Percentiles rank a stretch among this genome's conserved stretches.
These are phyloP conservation scores for Anastatus disparis DNA, from an alignment of 1,140 invertebrate species.

Conservation along the genomic window DNA sequence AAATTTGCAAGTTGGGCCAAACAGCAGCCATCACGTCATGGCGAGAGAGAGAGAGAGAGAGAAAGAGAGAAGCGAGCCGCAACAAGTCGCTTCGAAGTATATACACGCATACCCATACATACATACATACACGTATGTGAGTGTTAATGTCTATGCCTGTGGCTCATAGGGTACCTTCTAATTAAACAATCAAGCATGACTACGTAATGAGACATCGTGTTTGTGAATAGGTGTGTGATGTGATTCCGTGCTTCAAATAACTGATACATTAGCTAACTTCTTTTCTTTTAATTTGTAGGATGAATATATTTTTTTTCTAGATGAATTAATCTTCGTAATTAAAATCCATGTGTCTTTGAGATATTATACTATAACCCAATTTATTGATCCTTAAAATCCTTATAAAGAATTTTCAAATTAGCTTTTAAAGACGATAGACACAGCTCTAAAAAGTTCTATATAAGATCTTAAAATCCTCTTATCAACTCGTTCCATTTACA, in stretches of 20 bases:
- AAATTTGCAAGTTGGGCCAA: conserved; percentile 48
- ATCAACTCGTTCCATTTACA: neutral
- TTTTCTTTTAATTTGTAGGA: no score
- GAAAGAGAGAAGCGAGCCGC: neutral
- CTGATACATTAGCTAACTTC: no score
- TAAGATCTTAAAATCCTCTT: conserved; percentile 11
- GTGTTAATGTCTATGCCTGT: neutral
- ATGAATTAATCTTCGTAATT: no score
- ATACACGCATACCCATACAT: neutral
- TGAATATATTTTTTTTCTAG: no score
- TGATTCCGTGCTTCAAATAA: no score
- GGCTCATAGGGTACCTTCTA: conserved; percentile 8
- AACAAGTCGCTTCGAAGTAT: conserved; percentile 29
- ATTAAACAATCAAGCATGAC: conserved; percentile 31
- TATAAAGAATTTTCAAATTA: no score
- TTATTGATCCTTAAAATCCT: no score
- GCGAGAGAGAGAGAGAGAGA: neutral
- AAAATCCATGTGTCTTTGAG: no score
- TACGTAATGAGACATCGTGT: neutral
- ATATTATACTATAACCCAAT: no score
- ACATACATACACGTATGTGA: neutral
- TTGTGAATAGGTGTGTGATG: no score
- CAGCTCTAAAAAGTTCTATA: no score
- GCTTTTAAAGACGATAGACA: no score
- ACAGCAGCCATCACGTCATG: neutral